Evolutionary conservation across 2,797 vertebrate species (phyloP).

Genomic region (Sebastes wilsoni): DNA sequence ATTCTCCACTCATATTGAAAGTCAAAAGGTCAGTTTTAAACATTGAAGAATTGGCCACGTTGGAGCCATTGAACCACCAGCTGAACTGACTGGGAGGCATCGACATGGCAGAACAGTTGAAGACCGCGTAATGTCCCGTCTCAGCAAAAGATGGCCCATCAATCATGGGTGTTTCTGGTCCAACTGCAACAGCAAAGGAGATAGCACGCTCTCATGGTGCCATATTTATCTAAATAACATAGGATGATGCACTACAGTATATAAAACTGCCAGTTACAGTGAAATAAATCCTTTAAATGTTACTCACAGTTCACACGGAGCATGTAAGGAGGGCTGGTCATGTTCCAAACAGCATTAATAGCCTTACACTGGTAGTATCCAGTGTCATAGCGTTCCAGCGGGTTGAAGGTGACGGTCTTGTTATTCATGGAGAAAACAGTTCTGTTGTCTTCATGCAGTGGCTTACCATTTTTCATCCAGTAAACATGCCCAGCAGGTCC

Average conservation of each 20-base stretch:
- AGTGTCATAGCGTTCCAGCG: constrained; percentile 20
- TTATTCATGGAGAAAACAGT: constrained; percentile 32
- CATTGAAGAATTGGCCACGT: constrained; percentile 36
- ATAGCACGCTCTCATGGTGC: background rate
- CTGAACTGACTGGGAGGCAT: constrained; percentile 60
- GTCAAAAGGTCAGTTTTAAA: constrained; percentile 22
- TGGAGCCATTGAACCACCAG: constrained; percentile 70
- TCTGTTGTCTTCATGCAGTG: constrained; percentile 11
- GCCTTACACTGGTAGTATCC: constrained; percentile 68
- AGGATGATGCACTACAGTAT: background rate
- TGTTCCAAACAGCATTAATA: constrained; percentile 32
- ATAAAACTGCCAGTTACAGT: background rate
- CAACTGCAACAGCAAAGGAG: constrained; percentile 61
- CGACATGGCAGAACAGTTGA: constrained; percentile 68
- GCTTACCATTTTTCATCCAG: constrained; percentile 63
- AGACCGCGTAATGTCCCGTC: constrained; percentile 13
- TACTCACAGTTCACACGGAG: constrained; percentile 76
- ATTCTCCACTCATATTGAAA: constrained; percentile 65
- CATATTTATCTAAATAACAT: background rate
- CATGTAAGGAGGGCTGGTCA: constrained; percentile 32
- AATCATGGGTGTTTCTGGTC: constrained; percentile 56
- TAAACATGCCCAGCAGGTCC: constrained; percentile 45
- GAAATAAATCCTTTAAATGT: background rate
- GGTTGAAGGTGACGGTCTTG: constrained; percentile 50
- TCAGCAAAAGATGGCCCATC: constrained; percentile 47